Evolutionary conservation across 2,888 invertebrate genomes (phyloP).

Genomic region (Caenorhabditis angaria): DNA sequence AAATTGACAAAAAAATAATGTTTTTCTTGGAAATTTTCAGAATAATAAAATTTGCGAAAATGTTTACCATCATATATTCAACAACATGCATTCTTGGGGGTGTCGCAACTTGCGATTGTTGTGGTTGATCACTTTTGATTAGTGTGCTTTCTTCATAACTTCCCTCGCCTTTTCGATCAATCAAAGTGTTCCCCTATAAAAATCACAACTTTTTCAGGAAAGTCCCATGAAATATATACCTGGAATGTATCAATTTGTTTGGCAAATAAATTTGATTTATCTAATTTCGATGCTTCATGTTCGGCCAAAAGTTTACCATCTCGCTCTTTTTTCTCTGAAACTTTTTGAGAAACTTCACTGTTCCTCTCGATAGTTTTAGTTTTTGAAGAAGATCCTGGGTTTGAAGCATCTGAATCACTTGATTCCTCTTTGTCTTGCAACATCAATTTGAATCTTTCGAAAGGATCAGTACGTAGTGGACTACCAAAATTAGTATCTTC

Average conservation of each 20-base stretch:
- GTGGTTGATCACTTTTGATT: slow-evolving; percentile 48
- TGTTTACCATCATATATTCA: slow-evolving; percentile 61
- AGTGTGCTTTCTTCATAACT: slow-evolving; percentile 63
- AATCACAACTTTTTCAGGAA: slow-evolving; percentile 2
- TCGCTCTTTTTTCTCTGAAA: slow-evolving; percentile 60
- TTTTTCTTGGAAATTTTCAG: too few relatives aligned
- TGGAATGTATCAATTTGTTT: slow-evolving; percentile 61
- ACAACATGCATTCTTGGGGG: slow-evolving; percentile 59
- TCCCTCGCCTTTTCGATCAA: slow-evolving; percentile 65
- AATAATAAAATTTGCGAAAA: too few relatives aligned
- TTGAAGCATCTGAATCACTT: slow-evolving; percentile 15
- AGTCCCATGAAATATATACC: slow-evolving; percentile 21
- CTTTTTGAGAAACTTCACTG: slow-evolving; percentile 65
- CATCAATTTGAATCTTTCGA: slow-evolving; percentile 40
- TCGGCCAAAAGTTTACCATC: slow-evolving; percentile 63
- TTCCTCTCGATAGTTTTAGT: slow-evolving; percentile 66
- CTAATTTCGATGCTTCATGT: slow-evolving; percentile 64
- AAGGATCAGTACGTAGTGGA: slow-evolving; percentile 24
- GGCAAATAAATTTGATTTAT: slow-evolving; percentile 62
- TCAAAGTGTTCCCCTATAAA: slow-evolving; percentile 56
- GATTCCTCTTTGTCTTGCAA: slow-evolving; percentile 31
- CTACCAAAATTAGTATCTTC: slow-evolving; percentile 53
- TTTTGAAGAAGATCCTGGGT: slow-evolving; percentile 52
- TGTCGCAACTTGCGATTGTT: slow-evolving; percentile 35
- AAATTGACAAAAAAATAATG: too few relatives aligned